These are phyloP conservation scores for Eulacestoma nigropectus DNA, from an alignment of 2,113 vertebrate species.

Conservation along the genomic window DNA sequence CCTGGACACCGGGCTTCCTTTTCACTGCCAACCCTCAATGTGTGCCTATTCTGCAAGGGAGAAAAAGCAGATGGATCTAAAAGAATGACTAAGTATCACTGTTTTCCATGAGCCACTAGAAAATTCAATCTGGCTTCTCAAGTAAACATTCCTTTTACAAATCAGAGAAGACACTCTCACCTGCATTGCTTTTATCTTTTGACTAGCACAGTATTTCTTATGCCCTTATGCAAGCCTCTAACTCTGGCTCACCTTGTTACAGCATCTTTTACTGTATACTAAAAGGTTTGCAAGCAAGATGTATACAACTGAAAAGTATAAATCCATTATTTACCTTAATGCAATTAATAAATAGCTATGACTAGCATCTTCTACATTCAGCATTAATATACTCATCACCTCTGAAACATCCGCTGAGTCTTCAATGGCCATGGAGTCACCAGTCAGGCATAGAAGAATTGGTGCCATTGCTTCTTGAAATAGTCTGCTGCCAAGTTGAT, in stretches of 20 bases:
- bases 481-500: not conserved
- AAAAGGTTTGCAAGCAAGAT: not conserved
- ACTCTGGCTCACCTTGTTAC: not conserved
- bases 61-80: not conserved
- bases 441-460: not conserved
- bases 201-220: not conserved
- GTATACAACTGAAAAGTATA: not conserved
- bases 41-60: not conserved
- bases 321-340: not conserved
- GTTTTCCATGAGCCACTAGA: not conserved
- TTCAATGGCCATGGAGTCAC: not conserved
- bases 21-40: not conserved
- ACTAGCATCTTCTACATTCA: not conserved
- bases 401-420: not conserved
- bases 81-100: not conserved
- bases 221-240: not conserved
- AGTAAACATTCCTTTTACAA: not conserved
- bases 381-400: not conserved
- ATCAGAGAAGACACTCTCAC: not conserved
- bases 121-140: not conserved
- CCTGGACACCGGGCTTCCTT: not conserved
- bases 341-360: not conserved
- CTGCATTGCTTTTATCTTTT: not conserved
- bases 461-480: not conserved
- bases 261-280: not conserved